phyloP scores from a whole-genome alignment of 1,140 invertebrate genomes.

The Drosophila tristis region DNA sequence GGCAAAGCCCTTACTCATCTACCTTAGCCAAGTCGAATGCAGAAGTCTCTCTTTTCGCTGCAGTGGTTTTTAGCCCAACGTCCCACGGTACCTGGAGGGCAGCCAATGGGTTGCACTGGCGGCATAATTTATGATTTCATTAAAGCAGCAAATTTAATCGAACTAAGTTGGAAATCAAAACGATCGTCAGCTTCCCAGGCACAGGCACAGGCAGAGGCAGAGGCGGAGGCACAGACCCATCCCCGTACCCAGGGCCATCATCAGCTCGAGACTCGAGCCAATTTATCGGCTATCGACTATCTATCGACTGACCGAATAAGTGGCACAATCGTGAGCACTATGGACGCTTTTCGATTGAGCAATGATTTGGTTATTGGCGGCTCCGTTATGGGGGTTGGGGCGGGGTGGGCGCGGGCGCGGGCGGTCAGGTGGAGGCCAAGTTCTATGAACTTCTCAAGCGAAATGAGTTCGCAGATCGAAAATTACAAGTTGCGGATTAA shows the following conservation, averaged over 20 bases:
- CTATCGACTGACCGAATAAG: slow-evolving; percentile 70
- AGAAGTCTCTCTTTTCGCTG: too few relatives aligned
- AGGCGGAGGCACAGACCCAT: slow-evolving; percentile 33
- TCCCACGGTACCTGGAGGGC: slow-evolving; percentile 14
- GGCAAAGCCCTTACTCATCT: too few relatives aligned
- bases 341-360: slow-evolving; percentile 79
- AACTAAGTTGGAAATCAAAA: slow-evolving; percentile 59
- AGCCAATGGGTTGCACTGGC: slow-evolving; percentile 41
- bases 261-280: slow-evolving; percentile 48
- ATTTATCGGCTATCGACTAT: slow-evolving; percentile 60
- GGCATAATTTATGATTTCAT: slow-evolving; percentile 80
- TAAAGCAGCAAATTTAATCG: slow-evolving; percentile 80
- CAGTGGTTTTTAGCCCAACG: slow-evolving; percentile 17
- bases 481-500: slow-evolving; percentile 57
- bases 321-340: slow-evolving; percentile 74
- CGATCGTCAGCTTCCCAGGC: slow-evolving; percentile 48
- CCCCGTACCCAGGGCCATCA: slow-evolving; percentile 26
- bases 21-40: too few relatives aligned
- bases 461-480: slow-evolving; percentile 38
- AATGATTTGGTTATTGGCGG: slow-evolving; percentile 61
- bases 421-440: slow-evolving; percentile 19
- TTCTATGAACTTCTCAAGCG: slow-evolving; percentile 55
- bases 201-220: slow-evolving; percentile 50
- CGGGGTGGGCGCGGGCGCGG: neutral
- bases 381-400: slow-evolving; percentile 8